Evolutionary conservation across 2,797 vertebrate genomes (phyloP), one percentile per base, ranked within the genome.

Genomic region (Enteromius radiatus): DNA sequence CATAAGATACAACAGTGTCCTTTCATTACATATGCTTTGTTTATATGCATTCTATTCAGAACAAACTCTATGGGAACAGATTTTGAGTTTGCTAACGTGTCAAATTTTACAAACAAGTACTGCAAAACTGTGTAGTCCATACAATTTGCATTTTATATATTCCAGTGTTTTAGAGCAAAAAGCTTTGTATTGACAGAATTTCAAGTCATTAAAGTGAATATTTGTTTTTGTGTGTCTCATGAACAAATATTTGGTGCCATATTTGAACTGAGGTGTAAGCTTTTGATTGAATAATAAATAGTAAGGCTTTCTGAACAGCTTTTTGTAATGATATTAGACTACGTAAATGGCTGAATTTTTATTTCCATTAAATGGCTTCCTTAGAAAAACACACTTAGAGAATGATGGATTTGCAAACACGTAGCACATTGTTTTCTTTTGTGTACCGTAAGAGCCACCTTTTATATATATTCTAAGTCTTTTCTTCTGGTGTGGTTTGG

Each of bases 1-100:
- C 85, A 67, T 68, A 92, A 92, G 88, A 86, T 88, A 91, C 93
- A 88, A 52, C 0, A 71, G 70, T 33, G 63, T 69, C 61, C 52
- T 77, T n/a, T 71, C 45, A 59, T 80, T 74, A 19, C 31, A 43
- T 80, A 81, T 84, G 70, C 67, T 80, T 82, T 81, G 83, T 85
- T 77, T 81, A 52, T 76, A 76, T 78, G 45, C 67, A 56, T 78
- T 84, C 5, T 45, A 45, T 87, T 85, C 76, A 92, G 91, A 91
- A 86, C 90, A 89, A 92, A 91, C 84, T 87, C 88, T 61, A 73
- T 81, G 65, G 52, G 69, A 80, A 73, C 28, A 26, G 19, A 36
- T 36, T n/a, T 33, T 33, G 4, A 2, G 31, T 31, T 31, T 31
- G 31, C 31, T 31, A 31, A 31, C 3, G 36, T 36, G 23, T 63